A percentile compares a stretch with the other conserved stretches of the same genome.
Evolutionary conservation across 2,113 vertebrate species (phyloP).

Genomic region (Brachyhypopomus occidentalis): DNA sequence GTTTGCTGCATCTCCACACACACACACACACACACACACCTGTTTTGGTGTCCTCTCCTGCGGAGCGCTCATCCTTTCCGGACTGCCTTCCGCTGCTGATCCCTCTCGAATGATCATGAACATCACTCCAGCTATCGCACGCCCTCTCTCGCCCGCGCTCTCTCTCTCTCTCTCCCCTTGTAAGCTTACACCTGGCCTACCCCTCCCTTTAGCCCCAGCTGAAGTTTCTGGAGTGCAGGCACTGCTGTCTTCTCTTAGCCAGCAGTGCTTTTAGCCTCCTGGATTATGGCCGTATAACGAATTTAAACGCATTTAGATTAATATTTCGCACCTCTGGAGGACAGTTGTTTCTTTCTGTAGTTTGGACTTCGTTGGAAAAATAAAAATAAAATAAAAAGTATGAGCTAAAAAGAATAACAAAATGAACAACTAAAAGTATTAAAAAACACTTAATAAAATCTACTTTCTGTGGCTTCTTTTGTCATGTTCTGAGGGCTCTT

Average conservation of each 20-base stretch:
- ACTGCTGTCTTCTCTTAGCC: background rate
- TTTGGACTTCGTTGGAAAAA: background rate
- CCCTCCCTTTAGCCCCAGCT: constrained; percentile 20
- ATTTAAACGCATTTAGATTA: background rate
- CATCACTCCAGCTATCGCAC: constrained; percentile 66
- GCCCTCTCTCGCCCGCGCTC: constrained; percentile 45
- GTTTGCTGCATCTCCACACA: background rate
- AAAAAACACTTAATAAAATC: background rate
- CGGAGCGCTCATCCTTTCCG: constrained; percentile 58
- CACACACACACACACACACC: constrained; percentile 55
- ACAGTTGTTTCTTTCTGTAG: background rate
- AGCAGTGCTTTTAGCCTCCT: background rate
- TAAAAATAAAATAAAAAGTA: background rate
- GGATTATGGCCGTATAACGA: background rate
- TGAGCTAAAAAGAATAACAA: too few relatives aligned
- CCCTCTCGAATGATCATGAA: constrained; percentile 80
- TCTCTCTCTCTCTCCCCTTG: constrained; percentile 53
- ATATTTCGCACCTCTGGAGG: background rate
- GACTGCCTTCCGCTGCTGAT: constrained; percentile 55
- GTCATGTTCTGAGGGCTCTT: background rate
- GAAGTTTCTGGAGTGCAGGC: background rate
- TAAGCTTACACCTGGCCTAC: constrained; percentile 48
- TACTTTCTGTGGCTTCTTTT: background rate
- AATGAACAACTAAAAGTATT: too few relatives aligned
- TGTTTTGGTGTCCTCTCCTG: constrained; percentile 73